Evolutionary conservation across 2,888 invertebrate genomes (phyloP), one percentile per base, ranked within the genome.

Genomic region (Pteria penguin): DNA sequence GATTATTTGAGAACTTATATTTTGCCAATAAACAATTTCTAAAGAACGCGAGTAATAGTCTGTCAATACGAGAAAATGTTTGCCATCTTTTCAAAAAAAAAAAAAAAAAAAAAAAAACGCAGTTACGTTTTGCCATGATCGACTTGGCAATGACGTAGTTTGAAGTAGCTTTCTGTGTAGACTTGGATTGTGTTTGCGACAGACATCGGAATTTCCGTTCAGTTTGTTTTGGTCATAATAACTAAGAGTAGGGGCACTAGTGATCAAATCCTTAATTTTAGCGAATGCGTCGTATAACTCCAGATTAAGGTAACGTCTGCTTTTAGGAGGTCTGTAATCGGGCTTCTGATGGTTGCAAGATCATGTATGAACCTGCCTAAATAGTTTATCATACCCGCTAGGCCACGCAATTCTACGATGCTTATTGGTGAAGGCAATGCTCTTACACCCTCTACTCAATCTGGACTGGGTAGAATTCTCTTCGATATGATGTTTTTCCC

Each of bases 211-310:
- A 73, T 60, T 32, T 78, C 67, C 0, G 81, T 81, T 57, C 79
- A 78, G 5, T 85, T 81, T 8, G 80, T 58, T 22, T 73, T 78
- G 26, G 82, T 75, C 62, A 79, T 80, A 22, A 72, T n/a, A 83
- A n/a, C 69, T 55, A 24, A 86, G 72, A 5, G 74, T 69, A 2
- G 78, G 78, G 22, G 85, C 57, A 8, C 58, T 57, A 8, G 55
- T 69, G 24, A 86, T 8, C 29, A 63, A n/a, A n/a, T 72, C 32
- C 55, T 84, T 86, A n/a, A n/a, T n/a, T n/a, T n/a, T n/a, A n/a
- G n/a, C n/a, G n/a, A n/a, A n/a, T 0, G 78, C 66, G 8, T 65
- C 32, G 5, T 58, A 24, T 32, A 82, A 84, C 18, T 77, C 71
- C 26, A 26, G 3, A 36, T 82, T 45, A 32, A 83, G 82, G 24